phyloP scores from a whole-genome alignment of 2,797 vertebrate species.

The Ciconia nigra region DNA sequence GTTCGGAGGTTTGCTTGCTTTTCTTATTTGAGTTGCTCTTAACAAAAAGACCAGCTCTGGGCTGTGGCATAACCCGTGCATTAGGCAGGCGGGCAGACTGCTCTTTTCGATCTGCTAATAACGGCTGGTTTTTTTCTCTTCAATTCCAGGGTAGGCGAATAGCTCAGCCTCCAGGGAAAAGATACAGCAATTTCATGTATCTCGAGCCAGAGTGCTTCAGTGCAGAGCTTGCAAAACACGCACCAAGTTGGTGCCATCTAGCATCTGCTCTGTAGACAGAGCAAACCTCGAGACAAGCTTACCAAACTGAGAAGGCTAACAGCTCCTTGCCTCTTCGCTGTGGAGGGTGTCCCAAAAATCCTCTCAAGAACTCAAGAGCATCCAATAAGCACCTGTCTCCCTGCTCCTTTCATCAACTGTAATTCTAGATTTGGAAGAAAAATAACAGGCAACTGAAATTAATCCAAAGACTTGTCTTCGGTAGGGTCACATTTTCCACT shows the following conservation, averaged over 20 bases:
- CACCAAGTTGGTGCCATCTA: background rate
- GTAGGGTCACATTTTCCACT: background rate
- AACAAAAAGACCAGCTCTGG: background rate
- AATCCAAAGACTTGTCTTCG: background rate
- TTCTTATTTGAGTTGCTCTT: background rate
- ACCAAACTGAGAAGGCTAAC: background rate
- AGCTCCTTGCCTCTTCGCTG: background rate
- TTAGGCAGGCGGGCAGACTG: background rate
- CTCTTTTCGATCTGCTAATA: constrained; percentile 6
- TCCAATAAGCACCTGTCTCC: background rate
- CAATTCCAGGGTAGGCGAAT: background rate
- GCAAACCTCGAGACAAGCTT: background rate
- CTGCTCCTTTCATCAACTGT: background rate
- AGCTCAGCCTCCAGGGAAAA: constrained; percentile 6
- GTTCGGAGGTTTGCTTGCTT: background rate
- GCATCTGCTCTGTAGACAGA: background rate
- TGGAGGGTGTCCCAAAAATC: background rate
- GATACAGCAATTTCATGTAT: background rate
- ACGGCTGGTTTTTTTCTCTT: background rate
- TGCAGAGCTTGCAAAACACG: background rate
- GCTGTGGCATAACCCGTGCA: background rate
- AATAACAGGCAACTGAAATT: background rate
- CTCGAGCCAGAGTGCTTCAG: background rate
- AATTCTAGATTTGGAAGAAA: background rate
- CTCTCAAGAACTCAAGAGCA: background rate